Percentiles rank a stretch among this genome's conserved stretches.
Evolutionary conservation across 2,113 vertebrate genomes (phyloP).

Genomic region (Heptranchias perlo): DNA sequence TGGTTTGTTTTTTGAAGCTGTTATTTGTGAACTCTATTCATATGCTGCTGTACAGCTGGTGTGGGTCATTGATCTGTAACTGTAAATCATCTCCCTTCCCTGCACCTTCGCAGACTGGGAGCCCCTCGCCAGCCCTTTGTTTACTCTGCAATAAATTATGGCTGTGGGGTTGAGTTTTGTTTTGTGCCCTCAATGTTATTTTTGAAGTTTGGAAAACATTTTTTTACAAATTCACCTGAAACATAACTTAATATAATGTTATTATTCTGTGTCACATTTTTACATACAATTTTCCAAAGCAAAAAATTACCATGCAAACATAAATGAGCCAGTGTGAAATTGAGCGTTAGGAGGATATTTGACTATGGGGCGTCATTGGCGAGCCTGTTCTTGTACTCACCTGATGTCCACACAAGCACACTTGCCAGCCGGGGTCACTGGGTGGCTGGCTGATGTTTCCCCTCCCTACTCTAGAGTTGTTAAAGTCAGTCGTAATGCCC

Average conservation of each 20-base stretch:
- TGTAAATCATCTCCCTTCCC: background rate
- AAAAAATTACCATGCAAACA: background rate
- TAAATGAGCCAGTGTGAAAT: background rate
- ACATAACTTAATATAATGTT: background rate
- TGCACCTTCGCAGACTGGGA: background rate
- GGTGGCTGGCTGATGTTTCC: background rate
- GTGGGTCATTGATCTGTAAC: background rate
- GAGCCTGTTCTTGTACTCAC: background rate
- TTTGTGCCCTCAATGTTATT: background rate
- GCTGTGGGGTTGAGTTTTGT: background rate
- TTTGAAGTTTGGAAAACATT: background rate
- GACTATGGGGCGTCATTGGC: background rate
- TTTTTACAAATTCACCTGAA: background rate
- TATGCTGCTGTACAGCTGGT: background rate
- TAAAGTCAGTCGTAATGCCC: background rate
- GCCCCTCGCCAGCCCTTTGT: background rate
- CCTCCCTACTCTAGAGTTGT: background rate
- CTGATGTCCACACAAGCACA: background rate
- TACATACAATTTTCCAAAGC: background rate
- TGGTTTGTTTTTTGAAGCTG: background rate
- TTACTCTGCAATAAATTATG: background rate
- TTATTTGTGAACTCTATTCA: background rate
- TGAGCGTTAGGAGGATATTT: background rate
- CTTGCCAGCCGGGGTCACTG: too few species aligned
- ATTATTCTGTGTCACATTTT: background rate